A percentile compares a stretch with the other conserved stretches of the same genome.
Conservation (phyloP, 2,113 vertebrate species). For the Toxotes jaculatrix region DNA sequence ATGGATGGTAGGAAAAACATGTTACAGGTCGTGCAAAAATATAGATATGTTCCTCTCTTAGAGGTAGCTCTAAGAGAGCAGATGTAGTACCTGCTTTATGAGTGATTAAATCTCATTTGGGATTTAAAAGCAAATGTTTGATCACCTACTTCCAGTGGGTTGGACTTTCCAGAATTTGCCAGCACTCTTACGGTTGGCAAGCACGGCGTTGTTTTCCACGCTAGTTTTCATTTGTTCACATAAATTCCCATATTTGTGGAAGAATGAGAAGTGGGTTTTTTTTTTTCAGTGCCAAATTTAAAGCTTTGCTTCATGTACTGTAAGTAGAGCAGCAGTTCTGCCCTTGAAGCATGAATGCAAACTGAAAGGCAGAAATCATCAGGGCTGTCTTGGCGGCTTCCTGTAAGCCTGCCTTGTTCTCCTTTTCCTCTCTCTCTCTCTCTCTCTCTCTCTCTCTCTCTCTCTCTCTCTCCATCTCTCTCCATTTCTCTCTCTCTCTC, state of each 20-base stretch:
- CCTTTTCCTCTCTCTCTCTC: background rate
- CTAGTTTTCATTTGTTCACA: constrained; percentile 13
- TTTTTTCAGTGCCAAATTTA: constrained; percentile 39
- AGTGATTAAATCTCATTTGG: too few species aligned
- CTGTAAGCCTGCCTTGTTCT: constrained; percentile 29
- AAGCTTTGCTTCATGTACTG: constrained; percentile 35
- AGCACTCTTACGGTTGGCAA: constrained; percentile 4
- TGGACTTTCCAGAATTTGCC: background rate
- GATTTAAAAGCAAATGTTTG: constrained; percentile 11
- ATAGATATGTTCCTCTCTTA: too few species aligned
- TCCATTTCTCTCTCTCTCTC: background rate
- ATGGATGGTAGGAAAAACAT: too few species aligned
- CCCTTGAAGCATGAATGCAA: constrained; percentile 50
- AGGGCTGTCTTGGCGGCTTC: constrained; percentile 46
- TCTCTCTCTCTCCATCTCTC: background rate
- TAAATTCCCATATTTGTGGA: constrained; percentile 16
- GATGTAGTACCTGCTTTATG: too few species aligned
- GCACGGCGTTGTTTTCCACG: background rate
- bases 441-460: background rate
- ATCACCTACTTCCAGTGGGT: background rate
- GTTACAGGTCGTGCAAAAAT: too few species aligned
- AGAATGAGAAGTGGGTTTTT: background rate
- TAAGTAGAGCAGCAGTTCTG: constrained; percentile 52
- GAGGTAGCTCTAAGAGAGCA: too few species aligned
- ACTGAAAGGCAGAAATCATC: constrained; percentile 53